Conservation (phyloP, 2,113 vertebrate species). For the Rhagologus leucostigma region DNA sequence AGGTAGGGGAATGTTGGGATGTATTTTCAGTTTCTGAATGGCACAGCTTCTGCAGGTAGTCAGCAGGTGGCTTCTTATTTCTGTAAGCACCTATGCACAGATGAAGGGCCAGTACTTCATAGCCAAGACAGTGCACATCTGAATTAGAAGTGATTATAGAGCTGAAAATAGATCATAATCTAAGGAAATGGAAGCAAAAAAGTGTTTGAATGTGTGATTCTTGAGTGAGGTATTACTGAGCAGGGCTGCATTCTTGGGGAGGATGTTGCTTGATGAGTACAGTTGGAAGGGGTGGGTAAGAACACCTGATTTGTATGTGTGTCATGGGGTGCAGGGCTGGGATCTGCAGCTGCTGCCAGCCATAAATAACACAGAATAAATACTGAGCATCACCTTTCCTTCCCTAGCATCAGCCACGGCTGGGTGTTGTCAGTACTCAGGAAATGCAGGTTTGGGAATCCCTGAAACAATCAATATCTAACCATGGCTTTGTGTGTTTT, state of each 20-base stretch:
- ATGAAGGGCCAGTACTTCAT: not conserved
- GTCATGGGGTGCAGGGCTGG: not conserved
- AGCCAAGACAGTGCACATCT: not conserved
- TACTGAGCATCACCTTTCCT: not conserved
- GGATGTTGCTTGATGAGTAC: not conserved
- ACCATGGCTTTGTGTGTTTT: not conserved
- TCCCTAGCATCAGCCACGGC: too few relatives aligned
- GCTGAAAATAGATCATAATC: not conserved
- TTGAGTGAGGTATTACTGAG: not conserved
- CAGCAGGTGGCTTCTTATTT: not conserved
- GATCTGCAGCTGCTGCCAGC: not conserved
- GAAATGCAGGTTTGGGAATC: not conserved
- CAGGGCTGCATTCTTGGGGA: not conserved
- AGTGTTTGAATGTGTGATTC: not conserved
- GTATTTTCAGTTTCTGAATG: not conserved
- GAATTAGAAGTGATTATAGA: not conserved
- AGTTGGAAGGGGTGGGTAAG: not conserved
- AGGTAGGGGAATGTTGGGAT: not conserved
- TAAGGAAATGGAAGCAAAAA: not conserved
- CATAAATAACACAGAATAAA: not conserved
- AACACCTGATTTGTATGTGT: fast-evolving
- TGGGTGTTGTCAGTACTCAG: not conserved
- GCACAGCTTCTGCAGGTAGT: not conserved
- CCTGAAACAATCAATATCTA: not conserved
- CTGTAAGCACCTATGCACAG: not conserved